These are phyloP conservation scores for Chelonus formosanus DNA, from an alignment of 2,888 invertebrate genomes.

Conservation along the genomic window DNA sequence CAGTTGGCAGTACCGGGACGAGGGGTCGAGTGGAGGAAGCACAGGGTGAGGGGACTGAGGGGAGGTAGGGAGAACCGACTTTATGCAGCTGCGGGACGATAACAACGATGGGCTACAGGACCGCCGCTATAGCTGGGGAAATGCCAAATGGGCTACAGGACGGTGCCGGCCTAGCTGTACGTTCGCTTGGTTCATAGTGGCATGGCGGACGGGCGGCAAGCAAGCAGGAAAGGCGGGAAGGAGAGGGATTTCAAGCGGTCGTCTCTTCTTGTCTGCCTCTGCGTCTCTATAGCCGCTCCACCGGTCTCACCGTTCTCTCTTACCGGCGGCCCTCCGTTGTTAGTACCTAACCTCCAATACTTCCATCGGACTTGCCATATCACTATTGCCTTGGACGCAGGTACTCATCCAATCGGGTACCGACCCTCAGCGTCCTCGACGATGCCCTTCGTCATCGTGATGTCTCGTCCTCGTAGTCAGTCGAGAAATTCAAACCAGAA, in stretches of 20 bases:
- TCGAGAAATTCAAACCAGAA: slow-evolving; percentile 2
- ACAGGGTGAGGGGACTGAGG: slow-evolving; percentile 40
- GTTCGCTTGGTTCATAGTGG: slow-evolving; percentile 61
- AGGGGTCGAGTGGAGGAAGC: slow-evolving; percentile 41
- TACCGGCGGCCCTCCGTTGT: slow-evolving; percentile 42
- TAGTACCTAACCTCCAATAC: slow-evolving; percentile 44
- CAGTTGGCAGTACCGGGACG: slow-evolving; percentile 38
- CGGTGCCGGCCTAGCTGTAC: slow-evolving; percentile 62
- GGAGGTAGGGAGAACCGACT: slow-evolving; percentile 62
- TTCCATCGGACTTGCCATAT: slow-evolving; percentile 29
- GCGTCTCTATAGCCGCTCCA: slow-evolving; percentile 43
- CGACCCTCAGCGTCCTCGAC: slow-evolving; percentile 34
- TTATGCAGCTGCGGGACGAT: slow-evolving; percentile 68
- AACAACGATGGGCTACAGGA: slow-evolving; percentile 68
- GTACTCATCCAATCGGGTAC: slow-evolving; percentile 27
- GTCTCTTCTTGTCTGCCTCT: slow-evolving; percentile 59
- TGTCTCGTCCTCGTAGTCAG: slow-evolving; percentile 28
- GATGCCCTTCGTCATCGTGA: slow-evolving; percentile 38
- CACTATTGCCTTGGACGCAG: slow-evolving; percentile 34
- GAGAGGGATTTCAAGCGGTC: slow-evolving; percentile 63
- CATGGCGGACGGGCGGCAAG: slow-evolving; percentile 61
- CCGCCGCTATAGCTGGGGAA: slow-evolving; percentile 65
- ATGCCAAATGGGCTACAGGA: slow-evolving; percentile 66
- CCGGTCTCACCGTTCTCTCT: slow-evolving; percentile 42
- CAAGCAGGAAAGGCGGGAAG: slow-evolving; percentile 56